Base-by-base conservation (phyloP, 2,113 vertebrate species). In the Dipodomys merriami region DNA sequence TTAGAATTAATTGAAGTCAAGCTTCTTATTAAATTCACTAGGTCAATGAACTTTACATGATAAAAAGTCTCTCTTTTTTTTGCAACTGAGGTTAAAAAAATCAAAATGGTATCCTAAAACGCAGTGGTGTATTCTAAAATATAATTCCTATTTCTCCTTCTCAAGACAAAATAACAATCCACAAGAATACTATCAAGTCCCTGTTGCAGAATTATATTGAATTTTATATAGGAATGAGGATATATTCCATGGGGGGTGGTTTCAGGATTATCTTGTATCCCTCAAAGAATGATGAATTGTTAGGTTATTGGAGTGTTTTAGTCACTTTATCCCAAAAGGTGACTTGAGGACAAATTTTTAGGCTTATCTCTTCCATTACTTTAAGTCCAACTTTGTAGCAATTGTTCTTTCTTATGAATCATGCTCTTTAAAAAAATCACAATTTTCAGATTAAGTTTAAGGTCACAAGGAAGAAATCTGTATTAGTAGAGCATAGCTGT, bases 11-110 rank as follows among this genome's bases (percentile, higher is more conserved):
- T 85, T 46, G 11, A 93, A 98, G 90, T 84, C 64, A 0, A 71
- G 53, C 94, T 94, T 95, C 92, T 85, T 57, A 88, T 57, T 83
- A 95, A 77, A 94, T 73, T 92, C 89, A 39, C 83, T 87, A 94
- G 30, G 86, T 90, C 64, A 65, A 39, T 84, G 74, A 96, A 35
- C 64, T 79, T 89, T 88, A 88, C 30, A 93, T 88, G 49, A 77
- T 12, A 81, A 83, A 95, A 76, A 22, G 62, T 88, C 6, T 86
- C 65, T 95, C 83, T 87, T 89, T 88, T 83, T 39, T 88, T 88
- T 96, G 83, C 73, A 93, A 16, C 72, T 93, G 39, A 95, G 29
- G 65, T 27, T 16, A 25, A 69, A 73, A 94, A 53, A 22, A 35
- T 49, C 49, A 23, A 69, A 83, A 20, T 88, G 6, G 11, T 53